Percentiles rank a stretch among this genome's conserved stretches.
Conservation (phyloP, 1,140 invertebrate genomes). For the Brachionus rotundiformis region DNA sequence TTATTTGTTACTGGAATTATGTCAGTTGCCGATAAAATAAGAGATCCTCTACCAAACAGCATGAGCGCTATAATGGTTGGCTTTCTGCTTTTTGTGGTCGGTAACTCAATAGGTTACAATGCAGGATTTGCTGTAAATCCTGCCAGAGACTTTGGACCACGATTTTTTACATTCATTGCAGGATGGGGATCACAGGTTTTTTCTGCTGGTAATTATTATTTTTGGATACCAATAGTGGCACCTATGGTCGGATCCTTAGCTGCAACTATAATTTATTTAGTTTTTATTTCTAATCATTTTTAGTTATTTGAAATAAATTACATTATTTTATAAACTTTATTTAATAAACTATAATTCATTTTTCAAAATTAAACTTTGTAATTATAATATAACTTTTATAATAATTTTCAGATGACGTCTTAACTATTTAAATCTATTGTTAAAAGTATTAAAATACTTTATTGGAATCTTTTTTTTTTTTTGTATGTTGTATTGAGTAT, state of each 20-base stretch:
- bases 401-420: no score
- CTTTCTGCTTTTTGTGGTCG: conserved; percentile 66
- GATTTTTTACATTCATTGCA: conserved; percentile 67
- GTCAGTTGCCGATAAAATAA: neutral
- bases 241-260: neutral
- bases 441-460: no score
- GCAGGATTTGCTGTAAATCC: conserved; percentile 71
- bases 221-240: conserved; percentile 57
- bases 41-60: neutral
- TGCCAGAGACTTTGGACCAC: conserved; percentile 69
- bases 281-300: conserved; percentile 33
- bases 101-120: conserved; percentile 67
- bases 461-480: no score
- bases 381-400: no score
- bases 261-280: conserved; percentile 15
- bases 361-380: no score
- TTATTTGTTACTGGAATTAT: conserved; percentile 2
- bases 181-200: conserved; percentile 68
- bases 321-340: no score
- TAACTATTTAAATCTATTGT: no score
- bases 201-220: conserved; percentile 55
- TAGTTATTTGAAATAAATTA: neutral
- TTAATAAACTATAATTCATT: no score
- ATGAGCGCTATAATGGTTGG: conserved; percentile 66
- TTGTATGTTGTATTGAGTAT: no score